Base-by-base conservation (phyloP, 2,797 vertebrate genomes). In the Pipistrellus kuhlii region DNA sequence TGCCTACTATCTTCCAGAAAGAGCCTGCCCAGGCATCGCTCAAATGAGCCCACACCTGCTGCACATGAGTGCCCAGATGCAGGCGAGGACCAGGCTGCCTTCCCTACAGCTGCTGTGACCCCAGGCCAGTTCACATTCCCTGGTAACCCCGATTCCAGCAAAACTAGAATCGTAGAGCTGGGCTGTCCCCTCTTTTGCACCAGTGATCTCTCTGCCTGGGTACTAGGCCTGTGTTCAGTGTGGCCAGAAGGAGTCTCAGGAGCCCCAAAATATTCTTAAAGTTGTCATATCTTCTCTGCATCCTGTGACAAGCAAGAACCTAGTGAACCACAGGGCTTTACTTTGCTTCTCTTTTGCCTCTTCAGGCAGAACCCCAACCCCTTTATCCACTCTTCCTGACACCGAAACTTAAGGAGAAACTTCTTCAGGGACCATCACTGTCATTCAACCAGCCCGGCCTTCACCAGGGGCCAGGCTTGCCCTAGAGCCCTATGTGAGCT, bases 101-200 rank as follows among this genome's bases (percentile, higher is more conserved):
- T 6, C 82, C 23, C 23, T 38, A 21, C 0, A 10, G n/a, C 44
- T 20, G 1, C 3, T 2, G 32, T 11, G 48, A 7, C 17, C 3
- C 15, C 35, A 8, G 3, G 27, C 35, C 30, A 0, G 1, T 6
- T 35, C 13, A 44, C 10, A 8, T 46, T 17, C 30, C 9, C 30
- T 8, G 10, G 21, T 23, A 59, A 20, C 21, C 14, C 20, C 44
- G 10, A 41, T 53, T 85, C 48, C 59, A 20, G 27, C 62, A 66
- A 55, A 69, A 18, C 30, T 20, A 27, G 85, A 38, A 41, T 21
- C 32, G 8, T 48, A 38, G 5, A 17, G n/a, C n/a, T 48, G 8
- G 4, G 27, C 3, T 32, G 20, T 41, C 27, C 18, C 66, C 3
- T 69, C 46, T 27, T 83, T 44, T 68, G 32, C 51, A 15, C 14